Evolutionary conservation across 2,113 vertebrate species (phyloP).

Genomic region (Mirza zaza): DNA sequence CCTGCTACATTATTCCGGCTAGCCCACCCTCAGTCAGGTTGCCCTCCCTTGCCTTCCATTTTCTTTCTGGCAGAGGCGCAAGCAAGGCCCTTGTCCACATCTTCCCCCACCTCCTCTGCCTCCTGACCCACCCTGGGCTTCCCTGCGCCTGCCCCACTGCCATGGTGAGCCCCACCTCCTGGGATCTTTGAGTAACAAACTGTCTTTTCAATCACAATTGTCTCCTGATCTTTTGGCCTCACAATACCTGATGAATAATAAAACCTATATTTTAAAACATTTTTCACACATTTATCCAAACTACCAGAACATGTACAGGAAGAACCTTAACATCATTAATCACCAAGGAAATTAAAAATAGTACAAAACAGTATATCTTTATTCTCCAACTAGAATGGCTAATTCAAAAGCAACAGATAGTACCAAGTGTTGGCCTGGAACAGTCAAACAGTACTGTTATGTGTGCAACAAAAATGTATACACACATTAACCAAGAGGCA

Average conservation of each 20-base stretch:
- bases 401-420: neutral
- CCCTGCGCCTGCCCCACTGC: too few species aligned
- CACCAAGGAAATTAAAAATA: neutral
- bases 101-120: neutral
- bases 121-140: neutral
- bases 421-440: neutral
- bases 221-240: neutral
- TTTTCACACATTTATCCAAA: neutral
- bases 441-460: neutral
- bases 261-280: neutral
- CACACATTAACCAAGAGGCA: neutral
- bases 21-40: too few species aligned
- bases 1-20: too few species aligned
- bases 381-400: neutral
- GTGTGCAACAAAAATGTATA: neutral
- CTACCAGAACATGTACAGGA: neutral
- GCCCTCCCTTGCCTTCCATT: rapidly evolving
- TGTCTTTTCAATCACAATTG: neutral
- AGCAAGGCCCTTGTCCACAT: rapidly evolving
- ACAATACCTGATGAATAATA: neutral
- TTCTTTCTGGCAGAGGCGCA: neutral
- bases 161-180: neutral
- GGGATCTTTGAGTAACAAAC: neutral
- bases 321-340: neutral
- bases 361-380: neutral